phyloP scores from a whole-genome alignment of 2,888 invertebrate species.

The Camptogramma bilineatum region DNA sequence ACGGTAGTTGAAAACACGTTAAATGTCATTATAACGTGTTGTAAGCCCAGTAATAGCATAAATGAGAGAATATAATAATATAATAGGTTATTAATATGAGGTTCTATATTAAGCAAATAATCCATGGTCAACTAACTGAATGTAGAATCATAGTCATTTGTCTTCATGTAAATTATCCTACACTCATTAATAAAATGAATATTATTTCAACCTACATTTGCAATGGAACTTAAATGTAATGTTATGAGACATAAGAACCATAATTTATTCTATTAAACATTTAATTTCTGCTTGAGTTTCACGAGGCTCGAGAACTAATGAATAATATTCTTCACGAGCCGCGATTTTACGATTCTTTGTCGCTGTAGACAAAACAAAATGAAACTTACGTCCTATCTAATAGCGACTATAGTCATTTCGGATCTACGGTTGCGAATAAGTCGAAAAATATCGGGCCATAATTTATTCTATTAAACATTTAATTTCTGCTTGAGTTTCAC shows the following conservation, averaged over 20 bases:
- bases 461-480: slow-evolving; percentile 4
- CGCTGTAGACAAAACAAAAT: slow-evolving; percentile 19
- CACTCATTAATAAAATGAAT: slow-evolving; percentile 5
- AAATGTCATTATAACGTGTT: background rate
- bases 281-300: slow-evolving; percentile 11
- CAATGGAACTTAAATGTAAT: background rate
- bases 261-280: slow-evolving; percentile 7
- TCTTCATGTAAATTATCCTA: slow-evolving; percentile 2
- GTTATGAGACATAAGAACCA: slow-evolving; percentile 3
- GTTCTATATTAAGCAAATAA: too few species aligned
- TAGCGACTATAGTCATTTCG: background rate
- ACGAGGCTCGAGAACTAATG: slow-evolving; percentile 4
- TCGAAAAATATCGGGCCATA: too few species aligned
- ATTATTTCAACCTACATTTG: slow-evolving; percentile 1
- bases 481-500: slow-evolving; percentile 12
- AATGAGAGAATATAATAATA: too few species aligned
- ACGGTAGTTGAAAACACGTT: too few species aligned
- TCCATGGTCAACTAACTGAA: background rate
- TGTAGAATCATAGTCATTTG: background rate
- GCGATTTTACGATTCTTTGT: slow-evolving; percentile 11
- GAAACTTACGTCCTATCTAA: background rate
- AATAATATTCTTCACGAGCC: slow-evolving; percentile 1
- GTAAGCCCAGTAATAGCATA: too few species aligned
- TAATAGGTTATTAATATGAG: too few species aligned
- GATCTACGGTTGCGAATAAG: too few species aligned